Evolutionary conservation across 2,113 vertebrate species (phyloP).

Genomic region (Nettapus auritus): DNA sequence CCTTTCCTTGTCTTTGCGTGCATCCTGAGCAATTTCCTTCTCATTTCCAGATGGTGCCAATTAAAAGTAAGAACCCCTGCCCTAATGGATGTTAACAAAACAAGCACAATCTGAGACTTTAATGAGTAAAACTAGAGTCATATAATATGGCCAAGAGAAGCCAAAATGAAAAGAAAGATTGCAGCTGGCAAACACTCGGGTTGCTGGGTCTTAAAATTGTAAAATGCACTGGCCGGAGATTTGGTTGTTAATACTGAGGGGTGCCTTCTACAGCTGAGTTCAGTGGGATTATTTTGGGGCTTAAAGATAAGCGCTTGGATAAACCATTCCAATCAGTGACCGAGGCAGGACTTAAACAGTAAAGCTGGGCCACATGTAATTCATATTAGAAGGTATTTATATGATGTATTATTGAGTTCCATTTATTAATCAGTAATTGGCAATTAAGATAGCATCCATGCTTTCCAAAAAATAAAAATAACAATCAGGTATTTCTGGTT

Average conservation of each 20-base stretch:
- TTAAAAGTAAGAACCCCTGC: constrained; percentile 67
- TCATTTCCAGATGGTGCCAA: constrained; percentile 68
- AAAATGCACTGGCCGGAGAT: neutral
- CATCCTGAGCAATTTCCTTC: constrained; percentile 11
- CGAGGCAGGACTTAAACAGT: neutral
- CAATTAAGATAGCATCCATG: neutral
- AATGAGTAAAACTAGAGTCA: constrained; percentile 66
- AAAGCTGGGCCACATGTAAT: neutral
- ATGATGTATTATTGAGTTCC: neutral
- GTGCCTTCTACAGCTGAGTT: constrained; percentile 6
- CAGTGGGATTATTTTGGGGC: neutral
- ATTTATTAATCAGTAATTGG: neutral
- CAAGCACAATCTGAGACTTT: constrained; percentile 66
- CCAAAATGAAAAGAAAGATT: constrained; percentile 38
- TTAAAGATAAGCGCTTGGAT: neutral
- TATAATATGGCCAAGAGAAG: constrained; percentile 55
- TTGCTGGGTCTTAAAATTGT: neutral
- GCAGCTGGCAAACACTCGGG: constrained; percentile 11
- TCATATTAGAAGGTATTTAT: neutral
- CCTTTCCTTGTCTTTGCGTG: neutral
- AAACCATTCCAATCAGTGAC: neutral
- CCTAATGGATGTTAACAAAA: constrained; percentile 68
- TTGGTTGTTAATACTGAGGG: neutral
- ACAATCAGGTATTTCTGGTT: neutral
- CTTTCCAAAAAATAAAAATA: neutral